These are phyloP conservation scores for Synergus umbraculus DNA, from an alignment of 2,888 invertebrate genomes.

Conservation along the genomic window DNA sequence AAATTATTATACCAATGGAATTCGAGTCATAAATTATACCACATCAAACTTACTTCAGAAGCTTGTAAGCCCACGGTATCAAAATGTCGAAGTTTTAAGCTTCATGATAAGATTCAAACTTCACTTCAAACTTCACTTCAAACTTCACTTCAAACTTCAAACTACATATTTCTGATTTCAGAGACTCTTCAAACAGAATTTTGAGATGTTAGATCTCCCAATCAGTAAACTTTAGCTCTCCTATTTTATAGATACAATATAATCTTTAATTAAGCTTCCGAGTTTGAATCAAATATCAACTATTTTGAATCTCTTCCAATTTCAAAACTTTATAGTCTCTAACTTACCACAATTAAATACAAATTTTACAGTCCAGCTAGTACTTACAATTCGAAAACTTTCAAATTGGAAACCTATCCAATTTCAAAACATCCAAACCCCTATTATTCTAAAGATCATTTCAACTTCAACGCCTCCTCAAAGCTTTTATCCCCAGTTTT, in stretches of 20 bases:
- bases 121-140: slow-evolving; percentile 1
- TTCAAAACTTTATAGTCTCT: background rate
- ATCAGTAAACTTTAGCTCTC: background rate
- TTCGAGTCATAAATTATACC: too few relatives aligned
- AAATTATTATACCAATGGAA: too few relatives aligned
- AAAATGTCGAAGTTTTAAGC: background rate
- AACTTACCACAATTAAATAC: background rate
- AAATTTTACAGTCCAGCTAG: too few relatives aligned
- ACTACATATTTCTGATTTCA: background rate
- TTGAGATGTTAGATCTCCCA: background rate
- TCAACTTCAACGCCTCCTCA: background rate
- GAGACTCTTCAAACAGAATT: slow-evolving; percentile 5
- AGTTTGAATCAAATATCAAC: background rate
- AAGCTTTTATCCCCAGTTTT: background rate
- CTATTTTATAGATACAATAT: background rate
- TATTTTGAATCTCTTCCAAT: too few relatives aligned
- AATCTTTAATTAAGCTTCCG: background rate
- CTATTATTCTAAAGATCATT: background rate
- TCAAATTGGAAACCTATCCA: background rate
- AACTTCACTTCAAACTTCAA: slow-evolving; percentile 4
- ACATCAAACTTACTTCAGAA: too few relatives aligned
- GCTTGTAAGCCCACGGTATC: slow-evolving; percentile 2
- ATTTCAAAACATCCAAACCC: background rate
- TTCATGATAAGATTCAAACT: slow-evolving; percentile 13
- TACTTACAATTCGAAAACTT: background rate